A percentile compares a stretch with the other conserved stretches of the same genome.
These are phyloP conservation scores for Drosophila kurseongensis DNA, from an alignment of 1,140 invertebrate species.

Conservation along the genomic window DNA sequence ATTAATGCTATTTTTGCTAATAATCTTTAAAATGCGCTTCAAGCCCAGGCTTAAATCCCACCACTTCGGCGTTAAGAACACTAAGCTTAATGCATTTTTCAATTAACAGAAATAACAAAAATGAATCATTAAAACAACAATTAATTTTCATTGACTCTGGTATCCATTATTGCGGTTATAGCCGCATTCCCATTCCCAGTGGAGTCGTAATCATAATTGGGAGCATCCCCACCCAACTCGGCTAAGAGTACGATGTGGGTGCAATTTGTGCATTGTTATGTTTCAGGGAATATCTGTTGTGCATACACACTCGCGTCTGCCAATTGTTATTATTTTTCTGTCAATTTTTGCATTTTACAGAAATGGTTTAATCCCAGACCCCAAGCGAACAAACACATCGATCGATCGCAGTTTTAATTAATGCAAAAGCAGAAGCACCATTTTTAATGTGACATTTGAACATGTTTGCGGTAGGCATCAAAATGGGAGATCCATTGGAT, in stretches of 20 bases:
- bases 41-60: not conserved
- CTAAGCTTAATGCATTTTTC: slow-evolving; percentile 53
- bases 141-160: slow-evolving; percentile 63
- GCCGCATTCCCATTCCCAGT: slow-evolving; percentile 10
- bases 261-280: slow-evolving; percentile 45
- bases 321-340: slow-evolving; percentile 64
- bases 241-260: slow-evolving; percentile 19
- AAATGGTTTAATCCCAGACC: slow-evolving; percentile 44
- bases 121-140: slow-evolving; percentile 73
- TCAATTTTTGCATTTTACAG: slow-evolving; percentile 53
- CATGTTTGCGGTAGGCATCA: slow-evolving; percentile 34
- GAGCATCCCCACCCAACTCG: slow-evolving; percentile 6
- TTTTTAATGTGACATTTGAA: slow-evolving; percentile 69
- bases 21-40: not conserved
- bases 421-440: slow-evolving; percentile 53
- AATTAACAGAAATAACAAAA: slow-evolving; percentile 55
- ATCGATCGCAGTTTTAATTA: slow-evolving; percentile 51
- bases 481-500: slow-evolving; percentile 55
- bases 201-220: slow-evolving; percentile 31
- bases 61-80: not conserved
- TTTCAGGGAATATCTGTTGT: slow-evolving; percentile 34
- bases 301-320: slow-evolving; percentile 27
- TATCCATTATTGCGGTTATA: slow-evolving; percentile 20
- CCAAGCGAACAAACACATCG: slow-evolving; percentile 5
- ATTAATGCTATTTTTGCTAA: not conserved